phyloP scores from a whole-genome alignment of 2,888 invertebrate genomes.

The Synanthedon formicaeformis region DNA sequence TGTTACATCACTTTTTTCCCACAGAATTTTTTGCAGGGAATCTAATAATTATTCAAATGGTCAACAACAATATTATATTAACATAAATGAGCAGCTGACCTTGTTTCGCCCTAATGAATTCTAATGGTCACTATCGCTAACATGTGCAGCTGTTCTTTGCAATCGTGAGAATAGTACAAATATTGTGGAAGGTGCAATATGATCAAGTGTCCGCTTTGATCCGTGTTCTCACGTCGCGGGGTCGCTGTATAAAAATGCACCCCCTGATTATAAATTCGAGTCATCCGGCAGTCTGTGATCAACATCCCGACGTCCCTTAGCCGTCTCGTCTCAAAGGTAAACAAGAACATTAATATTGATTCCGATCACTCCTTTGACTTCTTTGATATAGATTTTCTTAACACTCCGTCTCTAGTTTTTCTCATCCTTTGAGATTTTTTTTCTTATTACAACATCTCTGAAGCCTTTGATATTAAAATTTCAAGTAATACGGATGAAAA shows the following conservation, averaged over 20 bases:
- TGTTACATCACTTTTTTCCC: slow-evolving; percentile 33
- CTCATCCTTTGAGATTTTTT: slow-evolving; percentile 41
- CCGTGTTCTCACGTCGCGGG: slow-evolving; percentile 53
- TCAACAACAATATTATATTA: slow-evolving; percentile 32
- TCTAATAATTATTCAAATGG: slow-evolving; percentile 36
- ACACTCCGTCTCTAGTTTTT: slow-evolving; percentile 37
- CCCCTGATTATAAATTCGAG: slow-evolving; percentile 60
- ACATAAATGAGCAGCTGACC: slow-evolving; percentile 54
- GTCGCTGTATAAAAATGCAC: slow-evolving; percentile 33
- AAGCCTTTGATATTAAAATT: slow-evolving; percentile 16
- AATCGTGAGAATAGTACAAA: slow-evolving; percentile 51
- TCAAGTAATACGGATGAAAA: too few species aligned
- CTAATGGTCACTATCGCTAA: slow-evolving; percentile 51
- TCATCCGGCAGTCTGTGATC: slow-evolving; percentile 45
- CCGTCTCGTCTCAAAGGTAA: slow-evolving; percentile 51
- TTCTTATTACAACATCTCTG: slow-evolving; percentile 13
- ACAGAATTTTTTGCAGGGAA: slow-evolving; percentile 24
- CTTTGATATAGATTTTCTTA: slow-evolving; percentile 51
- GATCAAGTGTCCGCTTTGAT: slow-evolving; percentile 60
- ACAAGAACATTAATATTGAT: slow-evolving; percentile 67
- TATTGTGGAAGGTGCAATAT: slow-evolving; percentile 48
- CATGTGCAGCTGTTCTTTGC: slow-evolving; percentile 42
- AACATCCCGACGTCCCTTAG: slow-evolving; percentile 29
- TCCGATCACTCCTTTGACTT: slow-evolving; percentile 47
- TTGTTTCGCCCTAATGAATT: slow-evolving; percentile 54